Conservation (phyloP, 2,113 vertebrate genomes). For the Peromyscus maniculatus region DNA sequence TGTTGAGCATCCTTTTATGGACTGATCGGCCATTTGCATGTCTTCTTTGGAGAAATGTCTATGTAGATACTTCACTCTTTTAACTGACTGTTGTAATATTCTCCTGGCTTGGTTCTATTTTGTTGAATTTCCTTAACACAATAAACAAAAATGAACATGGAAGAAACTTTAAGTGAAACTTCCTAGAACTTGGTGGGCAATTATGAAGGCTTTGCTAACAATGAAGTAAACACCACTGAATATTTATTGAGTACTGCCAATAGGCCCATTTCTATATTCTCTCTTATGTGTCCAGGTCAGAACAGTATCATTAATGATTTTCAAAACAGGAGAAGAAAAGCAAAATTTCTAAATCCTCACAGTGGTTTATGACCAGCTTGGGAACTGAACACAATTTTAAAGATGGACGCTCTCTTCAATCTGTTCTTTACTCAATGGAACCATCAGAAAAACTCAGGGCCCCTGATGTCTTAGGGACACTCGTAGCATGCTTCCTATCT, state of each 20-base stretch:
- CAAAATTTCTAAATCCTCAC: slow-evolving; percentile 16
- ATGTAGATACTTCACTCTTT: background rate
- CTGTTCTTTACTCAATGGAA: background rate
- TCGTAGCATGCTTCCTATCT: background rate
- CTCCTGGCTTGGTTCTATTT: slow-evolving; percentile 12
- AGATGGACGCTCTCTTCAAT: background rate
- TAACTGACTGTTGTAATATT: background rate
- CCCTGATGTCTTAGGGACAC: background rate
- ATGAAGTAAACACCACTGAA: background rate
- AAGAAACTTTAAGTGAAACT: slow-evolving; percentile 29
- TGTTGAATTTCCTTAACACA: slow-evolving; percentile 2
- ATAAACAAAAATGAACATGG: background rate
- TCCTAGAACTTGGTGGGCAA: background rate
- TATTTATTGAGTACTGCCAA: slow-evolving; percentile 25
- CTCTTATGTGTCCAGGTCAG: background rate
- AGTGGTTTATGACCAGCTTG: background rate
- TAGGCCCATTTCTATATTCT: background rate
- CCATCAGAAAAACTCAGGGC: background rate
- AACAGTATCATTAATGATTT: background rate
- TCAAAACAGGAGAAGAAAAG: background rate
- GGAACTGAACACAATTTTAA: slow-evolving; percentile 8
- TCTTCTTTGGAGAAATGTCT: background rate
- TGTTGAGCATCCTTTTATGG: too few species aligned
- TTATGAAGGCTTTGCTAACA: background rate
- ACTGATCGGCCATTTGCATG: background rate